Evolutionary conservation across 2,888 invertebrate genomes (phyloP), one percentile per base, ranked within the genome.

Genomic region (Mythimna lalbum): DNA sequence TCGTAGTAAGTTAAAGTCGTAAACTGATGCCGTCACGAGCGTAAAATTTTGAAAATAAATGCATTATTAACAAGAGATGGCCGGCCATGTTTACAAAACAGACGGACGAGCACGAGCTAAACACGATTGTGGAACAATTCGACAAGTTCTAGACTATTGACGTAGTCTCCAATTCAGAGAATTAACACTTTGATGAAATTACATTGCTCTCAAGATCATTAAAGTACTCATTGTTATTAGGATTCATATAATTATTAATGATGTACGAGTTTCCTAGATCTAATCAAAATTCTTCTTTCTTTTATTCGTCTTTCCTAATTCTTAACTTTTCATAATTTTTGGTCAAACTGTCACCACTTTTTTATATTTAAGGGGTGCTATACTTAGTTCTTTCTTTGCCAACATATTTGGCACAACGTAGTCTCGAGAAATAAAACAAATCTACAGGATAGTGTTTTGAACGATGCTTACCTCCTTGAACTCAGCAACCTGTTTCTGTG

Each of bases 401-500:
- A n/a, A n/a, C n/a, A n/a, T 49, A 47, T 1, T 12, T 39, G 12
- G 39, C 10, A 36, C 36, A 36, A 0, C 43, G 4, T 43, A 43
- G 17, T n/a, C 3, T 49, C 47, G 19, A 49, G n/a, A 49, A 49
- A 9, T 49, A 19, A 49, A 49, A 17, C 1, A 31, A 31, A 9
- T 17, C 27, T 57, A 43, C 9, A 36, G 17, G 5, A 4, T 10
- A 4, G 17, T 33, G 12, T n/a, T 43, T 27, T 36, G 27, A 55
- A 19, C 17, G 66, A 61, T 63, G 88, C 92, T 96, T 90, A 98
- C 98, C 97, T 98, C 98, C 96, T 99, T 99, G 97, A 99, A 99
- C 96, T 99, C 99, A 90, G 98, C 98, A 91, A 99, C 98, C 97
- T 99, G 99, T 96, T 98, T 98, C 97, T 99, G 99, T 90, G 98